A percentile compares a stretch with the other conserved stretches of the same genome.
These are phyloP conservation scores for Eleginops maclovinus DNA, from an alignment of 2,113 vertebrate genomes.

Conservation along the genomic window DNA sequence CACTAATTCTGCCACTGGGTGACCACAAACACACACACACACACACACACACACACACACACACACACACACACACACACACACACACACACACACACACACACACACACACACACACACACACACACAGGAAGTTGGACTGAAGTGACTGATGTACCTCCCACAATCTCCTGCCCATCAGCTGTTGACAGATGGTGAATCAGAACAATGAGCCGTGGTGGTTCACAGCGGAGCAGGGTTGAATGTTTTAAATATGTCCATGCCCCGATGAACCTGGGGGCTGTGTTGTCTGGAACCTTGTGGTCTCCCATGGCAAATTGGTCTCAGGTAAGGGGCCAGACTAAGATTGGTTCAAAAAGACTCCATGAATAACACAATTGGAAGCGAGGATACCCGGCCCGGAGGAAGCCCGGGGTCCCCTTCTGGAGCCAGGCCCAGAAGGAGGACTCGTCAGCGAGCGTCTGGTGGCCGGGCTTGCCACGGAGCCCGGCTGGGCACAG, in stretches of 20 bases:
- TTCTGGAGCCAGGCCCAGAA: too few relatives aligned
- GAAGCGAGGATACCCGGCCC: too few relatives aligned
- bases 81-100: slow-evolving; percentile 4
- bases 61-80: slow-evolving; percentile 17
- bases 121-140: neutral
- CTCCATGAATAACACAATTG: too few relatives aligned
- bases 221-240: slow-evolving; percentile 7
- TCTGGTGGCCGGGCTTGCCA: too few relatives aligned
- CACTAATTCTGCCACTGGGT: slow-evolving; percentile 22
- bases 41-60: slow-evolving; percentile 30
- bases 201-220: neutral
- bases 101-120: slow-evolving; percentile 5
- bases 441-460: too few relatives aligned
- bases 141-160: slow-evolving; percentile 25
- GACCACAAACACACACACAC: slow-evolving; percentile 6
- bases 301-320: too few relatives aligned
- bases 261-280: too few relatives aligned
- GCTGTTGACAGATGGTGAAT: slow-evolving; percentile 31
- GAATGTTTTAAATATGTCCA: neutral
- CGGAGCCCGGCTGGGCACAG: too few relatives aligned
- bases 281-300: too few relatives aligned
- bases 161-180: neutral
- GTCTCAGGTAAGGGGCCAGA: too few relatives aligned
- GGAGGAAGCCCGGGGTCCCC: too few relatives aligned
- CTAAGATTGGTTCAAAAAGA: too few relatives aligned